phyloP scores from a whole-genome alignment of 2,113 vertebrate genomes.

The Athene noctua region DNA sequence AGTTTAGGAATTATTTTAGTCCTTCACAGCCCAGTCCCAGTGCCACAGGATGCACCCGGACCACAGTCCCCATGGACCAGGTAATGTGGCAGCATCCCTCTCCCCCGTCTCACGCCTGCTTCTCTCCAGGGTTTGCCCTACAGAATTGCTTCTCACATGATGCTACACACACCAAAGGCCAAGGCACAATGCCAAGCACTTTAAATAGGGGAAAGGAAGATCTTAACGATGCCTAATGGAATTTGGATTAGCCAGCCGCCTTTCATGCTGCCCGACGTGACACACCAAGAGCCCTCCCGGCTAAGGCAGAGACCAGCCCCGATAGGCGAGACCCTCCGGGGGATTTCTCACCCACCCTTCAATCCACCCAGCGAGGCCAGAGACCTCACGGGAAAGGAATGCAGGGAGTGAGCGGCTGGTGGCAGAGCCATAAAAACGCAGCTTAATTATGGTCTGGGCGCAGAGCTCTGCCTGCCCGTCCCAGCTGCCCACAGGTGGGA shows the following conservation, averaged over 20 bases:
- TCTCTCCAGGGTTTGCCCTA: background rate
- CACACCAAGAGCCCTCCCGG: background rate
- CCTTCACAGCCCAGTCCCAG: background rate
- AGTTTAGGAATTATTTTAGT: background rate
- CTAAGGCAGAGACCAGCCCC: background rate
- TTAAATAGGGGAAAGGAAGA: background rate
- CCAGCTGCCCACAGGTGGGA: background rate
- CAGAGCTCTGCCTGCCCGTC: background rate
- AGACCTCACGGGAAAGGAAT: slow-evolving; percentile 56
- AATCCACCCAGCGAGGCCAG: background rate
- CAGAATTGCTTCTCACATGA: background rate
- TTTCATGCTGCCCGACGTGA: background rate
- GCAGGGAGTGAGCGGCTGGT: slow-evolving; percentile 44
- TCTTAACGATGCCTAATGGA: background rate
- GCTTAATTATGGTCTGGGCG: slow-evolving; percentile 1
- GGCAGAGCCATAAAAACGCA: slow-evolving; percentile 16
- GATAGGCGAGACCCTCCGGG: background rate
- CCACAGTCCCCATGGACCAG: fast-evolving
- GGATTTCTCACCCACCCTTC: background rate
- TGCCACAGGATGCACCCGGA: fast-evolving
- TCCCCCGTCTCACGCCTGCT: background rate
- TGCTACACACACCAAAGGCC: background rate
- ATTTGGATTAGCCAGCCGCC: background rate
- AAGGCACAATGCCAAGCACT: background rate
- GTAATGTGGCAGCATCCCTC: background rate